phyloP scores from a whole-genome alignment of 2,888 invertebrate species.

The Mechanitis messenoides region DNA sequence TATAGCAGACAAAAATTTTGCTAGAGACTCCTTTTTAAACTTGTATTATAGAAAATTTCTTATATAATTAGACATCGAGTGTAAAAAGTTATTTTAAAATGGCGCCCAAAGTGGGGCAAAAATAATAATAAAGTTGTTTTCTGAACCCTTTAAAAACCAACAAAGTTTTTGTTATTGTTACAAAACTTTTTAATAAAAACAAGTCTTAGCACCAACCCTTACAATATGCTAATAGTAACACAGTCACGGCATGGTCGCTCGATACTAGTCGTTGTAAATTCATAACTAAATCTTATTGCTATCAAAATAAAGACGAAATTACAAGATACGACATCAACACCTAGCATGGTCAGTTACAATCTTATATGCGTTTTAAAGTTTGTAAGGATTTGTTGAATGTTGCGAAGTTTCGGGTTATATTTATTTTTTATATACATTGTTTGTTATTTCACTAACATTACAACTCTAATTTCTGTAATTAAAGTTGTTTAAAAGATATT shows the following conservation, averaged over 20 bases:
- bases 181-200: slow-evolving; percentile 3
- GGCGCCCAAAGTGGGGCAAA: not conserved
- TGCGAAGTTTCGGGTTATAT: not conserved
- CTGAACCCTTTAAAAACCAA: not conserved
- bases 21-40: too few species aligned
- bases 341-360: slow-evolving; percentile 7
- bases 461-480: too few species aligned
- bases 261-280: slow-evolving; percentile 19
- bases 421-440: not conserved
- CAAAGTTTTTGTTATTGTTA: not conserved
- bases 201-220: slow-evolving; percentile 19
- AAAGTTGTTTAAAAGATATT: too few species aligned
- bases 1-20: not conserved
- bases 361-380: slow-evolving; percentile 3
- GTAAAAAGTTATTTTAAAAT: not conserved
- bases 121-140: not conserved
- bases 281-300: slow-evolving; percentile 8
- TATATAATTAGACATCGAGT: not conserved
- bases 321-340: slow-evolving; percentile 3
- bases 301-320: slow-evolving; percentile 11
- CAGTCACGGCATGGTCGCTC: slow-evolving; percentile 27
- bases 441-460: not conserved
- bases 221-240: slow-evolving; percentile 24
- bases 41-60: too few species aligned
- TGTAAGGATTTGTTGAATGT: slow-evolving; percentile 1